A percentile compares a stretch with the other conserved stretches of the same genome.
These are phyloP conservation scores for Crotalus helleri DNA, from an alignment of 2,113 vertebrate genomes.

Conservation along the genomic window DNA sequence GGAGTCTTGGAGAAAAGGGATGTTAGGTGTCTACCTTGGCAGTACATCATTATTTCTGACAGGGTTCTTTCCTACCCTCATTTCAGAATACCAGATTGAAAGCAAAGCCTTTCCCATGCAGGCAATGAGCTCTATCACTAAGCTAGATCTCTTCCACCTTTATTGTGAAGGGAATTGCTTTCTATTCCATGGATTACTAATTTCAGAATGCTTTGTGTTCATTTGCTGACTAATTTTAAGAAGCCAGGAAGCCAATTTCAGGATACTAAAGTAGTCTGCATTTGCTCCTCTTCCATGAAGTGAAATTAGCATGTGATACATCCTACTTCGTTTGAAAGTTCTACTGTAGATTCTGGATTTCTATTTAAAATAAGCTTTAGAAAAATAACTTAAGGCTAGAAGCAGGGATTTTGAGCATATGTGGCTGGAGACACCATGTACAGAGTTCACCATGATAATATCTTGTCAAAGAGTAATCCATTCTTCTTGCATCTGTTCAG, in stretches of 20 bases:
- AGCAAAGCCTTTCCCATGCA: background rate
- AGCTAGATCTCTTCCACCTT: background rate
- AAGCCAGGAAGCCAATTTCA: background rate
- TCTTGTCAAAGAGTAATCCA: background rate
- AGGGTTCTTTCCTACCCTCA: background rate
- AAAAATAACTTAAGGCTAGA: background rate
- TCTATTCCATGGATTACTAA: no score
- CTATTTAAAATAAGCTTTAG: background rate
- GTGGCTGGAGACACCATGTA: background rate
- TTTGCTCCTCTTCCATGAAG: background rate
- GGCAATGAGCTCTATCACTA: background rate
- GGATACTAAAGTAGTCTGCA: background rate
- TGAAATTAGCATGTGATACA: background rate
- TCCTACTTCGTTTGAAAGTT: background rate
- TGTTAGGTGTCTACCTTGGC: background rate
- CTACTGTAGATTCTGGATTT: background rate
- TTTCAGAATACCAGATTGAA: background rate
- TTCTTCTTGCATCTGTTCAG: background rate
- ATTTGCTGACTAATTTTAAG: background rate
- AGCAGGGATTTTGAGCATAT: background rate
- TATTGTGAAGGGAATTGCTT: background rate
- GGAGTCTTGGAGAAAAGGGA: background rate
- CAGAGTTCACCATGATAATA: background rate
- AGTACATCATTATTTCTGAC: background rate
- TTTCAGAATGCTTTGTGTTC: background rate